These are phyloP conservation scores for Sakesphorus luctuosus DNA, from an alignment of 2,113 vertebrate genomes.

Conservation along the genomic window DNA sequence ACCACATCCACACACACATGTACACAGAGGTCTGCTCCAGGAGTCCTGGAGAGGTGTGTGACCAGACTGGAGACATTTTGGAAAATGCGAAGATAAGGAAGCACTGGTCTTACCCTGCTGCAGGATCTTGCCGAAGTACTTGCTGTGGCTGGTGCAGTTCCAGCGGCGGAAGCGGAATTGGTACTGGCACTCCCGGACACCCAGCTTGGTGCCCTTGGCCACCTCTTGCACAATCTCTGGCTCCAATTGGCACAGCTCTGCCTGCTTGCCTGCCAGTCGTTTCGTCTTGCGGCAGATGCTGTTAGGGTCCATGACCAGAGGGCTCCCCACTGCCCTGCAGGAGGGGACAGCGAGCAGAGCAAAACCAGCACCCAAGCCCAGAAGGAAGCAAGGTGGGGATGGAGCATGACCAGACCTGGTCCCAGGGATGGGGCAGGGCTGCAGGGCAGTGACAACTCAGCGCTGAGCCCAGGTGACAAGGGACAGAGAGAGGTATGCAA, in stretches of 20 bases:
- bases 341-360: constrained; percentile 56
- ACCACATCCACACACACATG: background rate
- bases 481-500: background rate
- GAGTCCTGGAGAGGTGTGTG: accelerated
- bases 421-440: accelerated
- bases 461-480: background rate
- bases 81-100: background rate
- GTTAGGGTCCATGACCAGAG: constrained; percentile 97
- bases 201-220: constrained; percentile 91
- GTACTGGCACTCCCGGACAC: constrained; percentile 93
- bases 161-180: constrained; percentile 96
- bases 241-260: constrained; percentile 93
- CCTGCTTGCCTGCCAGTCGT: constrained; percentile 91
- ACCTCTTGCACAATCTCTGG: constrained; percentile 94
- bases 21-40: background rate
- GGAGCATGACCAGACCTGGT: background rate
- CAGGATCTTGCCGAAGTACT: constrained; percentile 94
- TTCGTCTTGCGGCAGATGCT: constrained; percentile 98
- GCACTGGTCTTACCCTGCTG: constrained; percentile 88
- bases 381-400: background rate
- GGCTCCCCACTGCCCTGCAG: constrained; percentile 95
- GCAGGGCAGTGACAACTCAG: background rate
- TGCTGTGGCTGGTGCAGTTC: constrained; percentile 98
- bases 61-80: background rate
- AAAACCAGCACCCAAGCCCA: background rate